Base-by-base conservation (phyloP, 53 echinoderm and acorn worm genomes). In the Paelopatides confundens region DNA sequence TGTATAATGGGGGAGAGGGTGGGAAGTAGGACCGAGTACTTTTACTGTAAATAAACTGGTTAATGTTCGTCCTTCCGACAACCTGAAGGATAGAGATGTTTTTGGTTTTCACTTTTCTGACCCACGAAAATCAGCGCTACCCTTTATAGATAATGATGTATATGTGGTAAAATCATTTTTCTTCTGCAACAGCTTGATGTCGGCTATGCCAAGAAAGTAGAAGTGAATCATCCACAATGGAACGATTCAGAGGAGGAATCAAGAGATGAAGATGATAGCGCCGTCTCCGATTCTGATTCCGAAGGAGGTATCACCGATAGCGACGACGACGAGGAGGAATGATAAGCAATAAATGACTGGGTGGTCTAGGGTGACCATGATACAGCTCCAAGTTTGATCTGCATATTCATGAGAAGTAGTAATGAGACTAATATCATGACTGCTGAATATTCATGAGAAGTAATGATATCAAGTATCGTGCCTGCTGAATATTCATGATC, bases 231-330 rank as follows among this genome's bases (percentile, higher is more conserved):
- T 74, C 93, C 94, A 13, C 96, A 96, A 67, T 94, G 95, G 94
- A 91, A 95, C 66, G 88, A 93, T 68, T 95, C 98, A 1, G 98
- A 94, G 12, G 91, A 93, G 8, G 96, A 96, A 40, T 92, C 95
- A 5, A 87, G 92, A 30, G 92, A 98, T 12, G 93, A 94, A 17
- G 95, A 87, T 21, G 98, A 98, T 37, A 95, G 95, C 48, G 92
- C 92, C 62, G 95, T 92, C 15, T 92, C 92, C 2, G 94, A 94
- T 37, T 94, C 92, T 51, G 92, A 90, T 66, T 85, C 93, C 17
- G 94, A 95, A 35, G 97, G 93, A 17, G 95, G 95, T 31, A 90
- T 90, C 15, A 98, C 94, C 62, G 98, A 98, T 39, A 87, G 95
- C 28, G 95, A 97, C 85, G 89, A 93, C 66, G 69, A 52, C 6